These are phyloP conservation scores for Limnothrissa miodon DNA, from an alignment of 2,113 vertebrate genomes.

Conservation along the genomic window DNA sequence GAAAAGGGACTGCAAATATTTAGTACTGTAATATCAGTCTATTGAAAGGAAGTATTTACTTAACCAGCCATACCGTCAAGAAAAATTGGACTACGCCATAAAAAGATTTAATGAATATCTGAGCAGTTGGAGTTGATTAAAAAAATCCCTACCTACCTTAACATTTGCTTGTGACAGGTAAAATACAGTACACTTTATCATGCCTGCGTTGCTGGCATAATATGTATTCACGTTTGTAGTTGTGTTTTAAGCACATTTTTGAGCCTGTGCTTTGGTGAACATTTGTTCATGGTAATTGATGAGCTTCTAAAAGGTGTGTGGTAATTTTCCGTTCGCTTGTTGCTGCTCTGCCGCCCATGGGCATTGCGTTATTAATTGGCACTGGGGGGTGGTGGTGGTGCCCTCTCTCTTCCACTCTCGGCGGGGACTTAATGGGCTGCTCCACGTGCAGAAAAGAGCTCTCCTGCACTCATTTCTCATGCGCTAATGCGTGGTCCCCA, in stretches of 20 bases:
- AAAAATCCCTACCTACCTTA: background rate
- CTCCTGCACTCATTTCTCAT: background rate
- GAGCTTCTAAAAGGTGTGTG: background rate
- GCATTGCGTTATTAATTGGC: background rate
- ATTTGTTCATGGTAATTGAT: background rate
- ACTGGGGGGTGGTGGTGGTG: background rate
- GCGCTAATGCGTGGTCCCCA: background rate
- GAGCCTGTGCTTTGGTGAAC: background rate
- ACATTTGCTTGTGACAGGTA: background rate
- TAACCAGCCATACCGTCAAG: background rate
- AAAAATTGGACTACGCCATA: background rate
- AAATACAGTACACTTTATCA: background rate
- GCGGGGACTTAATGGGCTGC: background rate
- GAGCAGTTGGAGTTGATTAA: background rate
- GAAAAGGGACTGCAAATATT: background rate
- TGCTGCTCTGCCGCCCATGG: background rate
- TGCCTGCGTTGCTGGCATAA: background rate
- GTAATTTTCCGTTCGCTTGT: constrained; percentile 8
- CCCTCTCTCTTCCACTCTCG: background rate
- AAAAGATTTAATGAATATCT: background rate
- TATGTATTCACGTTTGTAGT: background rate
- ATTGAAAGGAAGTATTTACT: background rate
- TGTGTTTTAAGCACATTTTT: background rate
- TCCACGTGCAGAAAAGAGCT: background rate
- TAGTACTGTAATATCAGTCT: background rate